These are phyloP conservation scores for Symphodus melops DNA, from an alignment of 2,113 vertebrate genomes.

Conservation along the genomic window DNA sequence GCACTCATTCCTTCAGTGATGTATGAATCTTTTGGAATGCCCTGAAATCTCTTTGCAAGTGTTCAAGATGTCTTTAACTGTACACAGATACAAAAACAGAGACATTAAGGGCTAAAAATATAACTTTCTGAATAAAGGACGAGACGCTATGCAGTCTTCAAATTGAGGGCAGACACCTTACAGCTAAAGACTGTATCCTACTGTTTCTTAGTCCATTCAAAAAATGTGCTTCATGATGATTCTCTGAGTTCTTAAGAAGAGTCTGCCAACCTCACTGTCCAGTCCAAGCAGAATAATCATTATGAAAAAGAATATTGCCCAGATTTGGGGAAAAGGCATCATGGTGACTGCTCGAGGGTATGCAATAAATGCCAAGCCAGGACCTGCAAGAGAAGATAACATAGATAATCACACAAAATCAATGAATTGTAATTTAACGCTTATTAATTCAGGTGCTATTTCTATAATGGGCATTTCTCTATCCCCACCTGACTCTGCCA, in stretches of 20 bases:
- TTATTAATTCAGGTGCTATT: background rate
- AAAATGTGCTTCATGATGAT: background rate
- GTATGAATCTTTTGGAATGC: background rate
- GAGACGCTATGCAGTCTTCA: background rate
- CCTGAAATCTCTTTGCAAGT: background rate
- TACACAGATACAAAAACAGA: background rate
- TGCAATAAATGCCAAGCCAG: conserved; percentile 85
- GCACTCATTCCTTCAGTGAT: background rate
- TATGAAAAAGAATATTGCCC: conserved; percentile 84
- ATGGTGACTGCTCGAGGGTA: conserved; percentile 85
- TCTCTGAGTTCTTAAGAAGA: background rate
- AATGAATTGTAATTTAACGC: background rate
- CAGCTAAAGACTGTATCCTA: too few relatives aligned
- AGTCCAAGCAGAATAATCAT: conserved; percentile 86
- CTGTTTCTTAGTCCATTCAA: too few relatives aligned
- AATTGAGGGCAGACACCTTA: background rate
- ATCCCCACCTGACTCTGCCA: conserved; percentile 89
- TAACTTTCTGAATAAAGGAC: background rate
- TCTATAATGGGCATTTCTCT: background rate
- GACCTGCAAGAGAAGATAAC: conserved; percentile 68
- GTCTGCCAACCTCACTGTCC: conserved; percentile 81
- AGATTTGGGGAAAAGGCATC: conserved; percentile 86
- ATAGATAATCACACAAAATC: background rate
- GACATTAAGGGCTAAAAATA: background rate
- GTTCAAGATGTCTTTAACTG: background rate